A percentile compares a stretch with the other conserved stretches of the same genome.
phyloP scores from a whole-genome alignment of 2,113 vertebrate genomes.

The Leucopsar rothschildi region DNA sequence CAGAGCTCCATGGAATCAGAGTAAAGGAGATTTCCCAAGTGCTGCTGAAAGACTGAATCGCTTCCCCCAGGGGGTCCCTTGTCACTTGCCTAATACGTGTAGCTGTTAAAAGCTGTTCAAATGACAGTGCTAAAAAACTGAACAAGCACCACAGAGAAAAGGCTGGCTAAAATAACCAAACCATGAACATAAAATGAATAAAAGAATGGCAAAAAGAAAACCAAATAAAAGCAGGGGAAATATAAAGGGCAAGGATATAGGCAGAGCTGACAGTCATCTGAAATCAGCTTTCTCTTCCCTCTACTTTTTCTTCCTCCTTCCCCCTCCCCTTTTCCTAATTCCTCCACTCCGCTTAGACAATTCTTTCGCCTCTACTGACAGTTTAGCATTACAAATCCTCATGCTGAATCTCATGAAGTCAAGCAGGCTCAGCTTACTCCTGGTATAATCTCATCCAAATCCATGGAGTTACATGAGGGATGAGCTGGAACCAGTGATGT shows the following conservation, averaged over 20 bases:
- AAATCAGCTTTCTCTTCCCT: background rate
- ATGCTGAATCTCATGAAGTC: background rate
- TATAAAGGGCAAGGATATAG: background rate
- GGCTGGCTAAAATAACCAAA: background rate
- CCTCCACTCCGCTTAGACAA: background rate
- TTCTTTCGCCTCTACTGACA: background rate
- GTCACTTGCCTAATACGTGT: background rate
- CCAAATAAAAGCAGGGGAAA: background rate
- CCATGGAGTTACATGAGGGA: background rate
- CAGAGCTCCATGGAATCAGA: background rate
- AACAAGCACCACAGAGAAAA: background rate
- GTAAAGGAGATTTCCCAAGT: background rate
- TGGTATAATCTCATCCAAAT: background rate
- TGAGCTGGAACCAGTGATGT: background rate
- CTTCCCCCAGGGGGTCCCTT: background rate
- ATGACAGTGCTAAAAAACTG: background rate
- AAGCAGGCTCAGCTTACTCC: background rate
- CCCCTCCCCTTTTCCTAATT: background rate
- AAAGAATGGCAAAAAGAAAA: background rate
- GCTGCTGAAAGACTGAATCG: background rate
- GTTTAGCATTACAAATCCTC: slow-evolving; percentile 9
- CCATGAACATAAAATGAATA: background rate
- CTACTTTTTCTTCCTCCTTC: background rate
- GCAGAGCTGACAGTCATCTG: background rate
- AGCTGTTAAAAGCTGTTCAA: slow-evolving; percentile 20